Base-by-base conservation (phyloP, 2,888 invertebrate genomes). In the Girardia tigrina region DNA sequence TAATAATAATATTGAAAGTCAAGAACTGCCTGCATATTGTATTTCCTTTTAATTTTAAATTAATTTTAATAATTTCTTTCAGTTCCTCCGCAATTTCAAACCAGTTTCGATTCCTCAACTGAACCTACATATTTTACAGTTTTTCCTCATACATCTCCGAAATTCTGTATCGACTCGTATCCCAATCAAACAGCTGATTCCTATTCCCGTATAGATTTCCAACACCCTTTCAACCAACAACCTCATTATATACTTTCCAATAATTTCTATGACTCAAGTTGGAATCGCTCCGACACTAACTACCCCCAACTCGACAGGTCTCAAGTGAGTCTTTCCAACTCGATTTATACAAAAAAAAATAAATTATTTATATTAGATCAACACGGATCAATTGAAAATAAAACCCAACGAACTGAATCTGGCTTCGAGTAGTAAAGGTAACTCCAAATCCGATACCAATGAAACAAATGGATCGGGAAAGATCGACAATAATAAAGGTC, bases 401-500 rank as follows among this genome's bases (percentile, higher is more conserved):
- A 56, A 56, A 56, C 6, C 16, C 16, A 36, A 4, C 23, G 56
- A 56, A 56, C 56, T 20, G 23, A n/a, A 20, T 8, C 23, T 56
- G 23, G 56, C 56, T 8, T 56, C 56, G 2, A 56, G 20, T 8
- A 56, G 56, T n/a, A 56, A 56, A 6, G n/a, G 2, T 4, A n/a
- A 2, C 23, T 56, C 56, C n/a, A 56, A 56, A 56, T n/a, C 56
- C 4, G 56, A 56, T 4, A 16, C 23, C 4, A 56, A 4, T 56
- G 56, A 56, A 20, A 16, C 4, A 12, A 36, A 36, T 56, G 23
- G 23, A 20, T 56, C 56, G 23, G n/a, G 8, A 4, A 56, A 56
- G 23, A 56, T 56, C n/a, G 56, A 56, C 6, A 56, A 56, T 56
- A 56, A 56, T n/a, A 56, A 56, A 56, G 56, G 56, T 56, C n/a